Conservation (phyloP, 2,888 invertebrate genomes). For the Linnaemya tessellans region DNA sequence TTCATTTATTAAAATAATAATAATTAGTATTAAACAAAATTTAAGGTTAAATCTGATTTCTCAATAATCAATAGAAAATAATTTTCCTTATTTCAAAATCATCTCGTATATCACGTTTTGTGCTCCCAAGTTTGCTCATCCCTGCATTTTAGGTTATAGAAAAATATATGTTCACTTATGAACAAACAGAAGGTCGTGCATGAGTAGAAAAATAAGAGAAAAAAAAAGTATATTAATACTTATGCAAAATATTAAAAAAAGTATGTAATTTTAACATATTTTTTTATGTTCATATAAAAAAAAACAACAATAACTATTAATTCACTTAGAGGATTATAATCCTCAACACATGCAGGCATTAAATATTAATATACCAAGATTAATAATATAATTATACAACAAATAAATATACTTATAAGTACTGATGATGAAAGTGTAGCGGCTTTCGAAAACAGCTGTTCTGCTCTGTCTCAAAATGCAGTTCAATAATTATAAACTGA, state of each 20-base stretch:
- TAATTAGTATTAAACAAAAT: no score
- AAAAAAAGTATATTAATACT: constrained; percentile 78
- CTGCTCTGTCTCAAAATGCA: no score
- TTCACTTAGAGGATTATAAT: not conserved
- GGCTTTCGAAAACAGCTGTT: no score
- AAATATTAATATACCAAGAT: constrained; percentile 79
- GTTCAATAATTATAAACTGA: no score
- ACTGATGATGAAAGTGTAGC: no score
- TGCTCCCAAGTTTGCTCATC: constrained; percentile 3
- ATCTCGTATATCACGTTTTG: no score
- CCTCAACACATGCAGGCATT: not conserved
- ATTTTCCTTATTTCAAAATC: no score
- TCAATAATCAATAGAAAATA: no score
- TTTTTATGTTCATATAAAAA: not conserved
- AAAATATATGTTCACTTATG: constrained; percentile 13
- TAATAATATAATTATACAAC: constrained; percentile 74
- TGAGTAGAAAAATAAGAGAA: constrained; percentile 18
- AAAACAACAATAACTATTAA: constrained; percentile 22
- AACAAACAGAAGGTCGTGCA: constrained; percentile 44
- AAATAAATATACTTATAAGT: no score
- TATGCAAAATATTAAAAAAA: constrained; percentile 61
- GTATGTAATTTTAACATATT: not conserved
- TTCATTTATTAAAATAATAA: no score
- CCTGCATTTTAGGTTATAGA: not conserved
- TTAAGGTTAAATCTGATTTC: no score